Evolutionary conservation across 2,113 vertebrate genomes (phyloP).

Genomic region (Corynorhinus townsendii): DNA sequence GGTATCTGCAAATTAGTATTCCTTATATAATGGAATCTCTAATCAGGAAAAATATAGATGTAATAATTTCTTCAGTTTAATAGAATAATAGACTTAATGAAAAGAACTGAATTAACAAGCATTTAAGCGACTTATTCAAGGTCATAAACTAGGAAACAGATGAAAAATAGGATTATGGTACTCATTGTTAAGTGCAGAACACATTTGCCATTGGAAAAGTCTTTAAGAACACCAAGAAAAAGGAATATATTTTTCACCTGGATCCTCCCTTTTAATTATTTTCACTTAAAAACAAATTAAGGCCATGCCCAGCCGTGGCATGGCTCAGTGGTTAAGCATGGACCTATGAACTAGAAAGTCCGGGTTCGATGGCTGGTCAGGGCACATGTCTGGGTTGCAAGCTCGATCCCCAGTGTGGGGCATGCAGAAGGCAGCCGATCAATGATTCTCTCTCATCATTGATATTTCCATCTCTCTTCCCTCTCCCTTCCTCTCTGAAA

Average conservation of each 20-base stretch:
- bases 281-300: neutral
- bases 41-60: neutral
- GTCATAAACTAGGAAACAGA: neutral
- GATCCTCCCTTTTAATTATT: neutral
- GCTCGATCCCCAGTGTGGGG: too few relatives aligned
- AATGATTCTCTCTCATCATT: too few relatives aligned
- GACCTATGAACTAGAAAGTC: too few relatives aligned
- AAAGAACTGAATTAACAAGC: neutral
- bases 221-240: neutral
- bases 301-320: neutral
- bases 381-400: too few relatives aligned
- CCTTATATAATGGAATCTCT: neutral
- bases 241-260: neutral
- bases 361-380: too few relatives aligned
- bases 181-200: neutral
- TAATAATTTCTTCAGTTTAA: neutral
- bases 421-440: too few relatives aligned
- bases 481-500: too few relatives aligned
- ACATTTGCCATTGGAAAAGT: neutral
- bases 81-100: neutral
- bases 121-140: neutral
- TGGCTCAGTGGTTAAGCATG: too few relatives aligned
- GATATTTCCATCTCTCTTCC: too few relatives aligned
- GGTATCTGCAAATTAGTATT: neutral
- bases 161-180: neutral